Evolutionary conservation across 2,888 invertebrate species (phyloP).

Genomic region (Malthinus seriepunctatus): DNA sequence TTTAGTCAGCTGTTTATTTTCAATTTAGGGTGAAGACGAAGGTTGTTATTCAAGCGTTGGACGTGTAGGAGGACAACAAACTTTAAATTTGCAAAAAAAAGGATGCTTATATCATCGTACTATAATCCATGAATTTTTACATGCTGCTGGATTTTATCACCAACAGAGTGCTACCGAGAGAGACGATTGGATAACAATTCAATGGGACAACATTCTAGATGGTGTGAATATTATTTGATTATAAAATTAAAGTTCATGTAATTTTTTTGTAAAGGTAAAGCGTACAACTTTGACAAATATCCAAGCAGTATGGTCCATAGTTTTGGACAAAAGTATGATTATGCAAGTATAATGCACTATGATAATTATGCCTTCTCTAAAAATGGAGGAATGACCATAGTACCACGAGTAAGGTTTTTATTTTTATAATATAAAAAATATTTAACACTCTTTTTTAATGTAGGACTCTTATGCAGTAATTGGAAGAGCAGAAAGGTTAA

Average conservation of each 20-base stretch:
- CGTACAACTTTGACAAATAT: slow-evolving; percentile 70
- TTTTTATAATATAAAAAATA: not conserved
- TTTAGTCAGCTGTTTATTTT: not conserved
- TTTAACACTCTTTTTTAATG: slow-evolving; percentile 1
- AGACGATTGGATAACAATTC: slow-evolving; percentile 73
- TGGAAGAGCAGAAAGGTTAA: slow-evolving; percentile 62
- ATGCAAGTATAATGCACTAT: slow-evolving; percentile 75
- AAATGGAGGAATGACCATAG: slow-evolving; percentile 68
- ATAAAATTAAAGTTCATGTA: not conserved
- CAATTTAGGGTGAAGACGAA: slow-evolving; percentile 5
- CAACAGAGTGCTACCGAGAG: slow-evolving; percentile 80
- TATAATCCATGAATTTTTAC: slow-evolving; percentile 77
- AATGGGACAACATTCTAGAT: slow-evolving; percentile 70
- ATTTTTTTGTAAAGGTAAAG: slow-evolving; percentile 53
- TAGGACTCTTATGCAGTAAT: slow-evolving; percentile 57
- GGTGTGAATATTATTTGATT: slow-evolving; percentile 50
- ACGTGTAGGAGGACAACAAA: slow-evolving; percentile 3
- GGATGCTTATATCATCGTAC: slow-evolving; percentile 55
- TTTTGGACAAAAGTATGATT: slow-evolving; percentile 71
- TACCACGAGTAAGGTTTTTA: slow-evolving; percentile 57
- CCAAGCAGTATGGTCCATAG: slow-evolving; percentile 65
- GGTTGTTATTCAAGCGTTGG: slow-evolving; percentile 8
- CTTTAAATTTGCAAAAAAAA: slow-evolving; percentile 7
- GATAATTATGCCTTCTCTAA: slow-evolving; percentile 68
- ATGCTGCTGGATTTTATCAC: slow-evolving; percentile 81